Evolutionary conservation across 2,888 invertebrate species (phyloP).

Genomic region (Polietes domitor): DNA sequence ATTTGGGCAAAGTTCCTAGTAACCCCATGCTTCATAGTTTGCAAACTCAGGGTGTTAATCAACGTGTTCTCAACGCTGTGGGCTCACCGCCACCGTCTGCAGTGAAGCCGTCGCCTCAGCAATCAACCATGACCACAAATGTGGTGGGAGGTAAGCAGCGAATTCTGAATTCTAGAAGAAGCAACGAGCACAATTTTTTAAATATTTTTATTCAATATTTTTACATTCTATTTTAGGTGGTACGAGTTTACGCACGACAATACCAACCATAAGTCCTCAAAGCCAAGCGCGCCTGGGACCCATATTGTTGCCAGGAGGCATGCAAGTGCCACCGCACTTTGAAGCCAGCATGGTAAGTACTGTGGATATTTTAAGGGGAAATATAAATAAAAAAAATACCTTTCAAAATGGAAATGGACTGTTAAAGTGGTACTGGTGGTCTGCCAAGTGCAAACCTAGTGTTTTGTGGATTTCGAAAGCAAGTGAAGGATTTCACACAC

Average conservation of each 20-base stretch:
- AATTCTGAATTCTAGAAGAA: slow-evolving; percentile 15
- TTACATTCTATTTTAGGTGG: slow-evolving; percentile 76
- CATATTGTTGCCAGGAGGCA: slow-evolving; percentile 81
- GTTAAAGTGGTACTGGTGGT: too few species aligned
- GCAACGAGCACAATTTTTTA: neutral
- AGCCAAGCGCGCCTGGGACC: slow-evolving; percentile 83
- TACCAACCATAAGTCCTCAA: slow-evolving; percentile 85
- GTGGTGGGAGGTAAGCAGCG: slow-evolving; percentile 79
- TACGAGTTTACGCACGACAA: slow-evolving; percentile 82
- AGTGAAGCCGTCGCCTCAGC: slow-evolving; percentile 69
- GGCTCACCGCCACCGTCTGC: slow-evolving; percentile 82
- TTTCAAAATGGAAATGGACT: too few species aligned
- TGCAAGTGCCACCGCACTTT: slow-evolving; percentile 83
- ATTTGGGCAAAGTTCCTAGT: slow-evolving; percentile 64
- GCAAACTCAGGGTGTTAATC: slow-evolving; percentile 76
- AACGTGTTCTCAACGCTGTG: slow-evolving; percentile 81
- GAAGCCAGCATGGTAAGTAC: slow-evolving; percentile 87
- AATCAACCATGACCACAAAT: slow-evolving; percentile 75
- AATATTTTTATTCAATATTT: neutral
- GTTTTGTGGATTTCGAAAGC: too few species aligned
- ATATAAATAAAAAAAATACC: too few species aligned
- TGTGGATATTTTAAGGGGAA: neutral
- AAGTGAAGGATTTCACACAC: too few species aligned
- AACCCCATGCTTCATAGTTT: slow-evolving; percentile 77
- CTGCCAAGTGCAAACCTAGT: too few species aligned